Evolutionary conservation across 2,888 invertebrate genomes (phyloP), one percentile per base, ranked within the genome.

Genomic region (Sericinus montela): DNA sequence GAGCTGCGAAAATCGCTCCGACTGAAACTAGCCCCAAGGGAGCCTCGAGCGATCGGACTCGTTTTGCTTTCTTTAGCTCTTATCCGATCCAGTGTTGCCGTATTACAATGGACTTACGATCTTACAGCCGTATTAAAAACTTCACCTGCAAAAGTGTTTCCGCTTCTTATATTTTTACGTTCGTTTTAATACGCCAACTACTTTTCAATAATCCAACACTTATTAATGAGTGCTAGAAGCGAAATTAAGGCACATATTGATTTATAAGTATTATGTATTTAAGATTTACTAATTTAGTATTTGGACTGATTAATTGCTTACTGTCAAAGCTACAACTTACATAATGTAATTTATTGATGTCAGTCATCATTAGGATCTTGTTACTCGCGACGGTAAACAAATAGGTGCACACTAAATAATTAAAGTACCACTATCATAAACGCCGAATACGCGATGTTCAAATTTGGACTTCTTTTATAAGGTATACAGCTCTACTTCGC

Each of bases 391-490:
- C 84, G 80, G 79, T 72, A 80, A 83, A 87, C 84, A 84, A 86
- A 87, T 87, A 87, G 85, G 79, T 82, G 81, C 77, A 78, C 79
- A 81, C 81, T 83, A 82, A 83, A 84, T 86, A 85, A 86, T 81
- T 75, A 83, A 75, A 69, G 67, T 72, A 70, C 60, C 52, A 62
- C 40, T 48, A 68, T 59, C 73, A 51, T 74, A 81, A 64, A 57
- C 54, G 57, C 62, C 64, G 36, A 36, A 28, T 8, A 28, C 13
- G 25, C 29, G 35, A 10, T 6, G 45, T 34, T 19, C 7, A 5
- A 71, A 58, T 55, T 46, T 58, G 32, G 40, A 47, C 63, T 64
- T 61, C 77, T n/a, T 63, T 53, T 1, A 0, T 0, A 1, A 4
- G 1, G 8, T 0, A 36, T 62, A 80, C 51, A 59, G 70, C 62